Conservation (phyloP, 2,888 invertebrate species). For the Drosophila austrosaltans region DNA sequence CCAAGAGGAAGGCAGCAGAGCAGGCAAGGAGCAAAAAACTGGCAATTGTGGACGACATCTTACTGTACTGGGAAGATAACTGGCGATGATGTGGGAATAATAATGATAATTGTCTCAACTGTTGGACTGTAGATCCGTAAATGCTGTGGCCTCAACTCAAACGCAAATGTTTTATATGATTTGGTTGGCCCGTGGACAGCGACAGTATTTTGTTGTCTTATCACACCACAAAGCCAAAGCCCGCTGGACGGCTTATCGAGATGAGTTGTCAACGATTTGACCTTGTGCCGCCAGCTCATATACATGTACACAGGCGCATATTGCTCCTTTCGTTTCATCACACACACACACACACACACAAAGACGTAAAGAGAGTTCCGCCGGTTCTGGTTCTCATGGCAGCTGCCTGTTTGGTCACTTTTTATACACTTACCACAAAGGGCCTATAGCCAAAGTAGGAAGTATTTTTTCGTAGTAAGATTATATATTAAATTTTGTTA, state of each 20-base stretch:
- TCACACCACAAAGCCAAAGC: conserved; percentile 60
- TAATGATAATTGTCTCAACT: conserved; percentile 21
- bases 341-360: not conserved
- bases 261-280: conserved; percentile 50
- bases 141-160: conserved; percentile 50
- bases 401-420: conserved; percentile 71
- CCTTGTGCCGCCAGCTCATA: conserved; percentile 45
- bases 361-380: not conserved
- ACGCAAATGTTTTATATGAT: conserved; percentile 67
- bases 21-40: conserved; percentile 43
- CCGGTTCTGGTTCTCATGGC: conserved; percentile 52
- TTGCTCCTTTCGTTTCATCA: conserved; percentile 41
- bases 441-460: not conserved
- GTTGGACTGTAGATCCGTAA: conserved; percentile 48
- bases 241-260: conserved; percentile 65
- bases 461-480: not conserved
- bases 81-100: too few relatives aligned
- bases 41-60: conserved; percentile 48
- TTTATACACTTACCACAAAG: conserved; percentile 16
- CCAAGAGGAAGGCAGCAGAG: conserved; percentile 31
- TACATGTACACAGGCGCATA: conserved; percentile 17
- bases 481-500: not conserved
- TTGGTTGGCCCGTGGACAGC: not conserved
- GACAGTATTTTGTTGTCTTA: conserved; percentile 50
- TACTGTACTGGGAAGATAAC: not conserved